Evolutionary conservation across 2,113 vertebrate species (phyloP).

Genomic region (Vanacampus margaritifer): DNA sequence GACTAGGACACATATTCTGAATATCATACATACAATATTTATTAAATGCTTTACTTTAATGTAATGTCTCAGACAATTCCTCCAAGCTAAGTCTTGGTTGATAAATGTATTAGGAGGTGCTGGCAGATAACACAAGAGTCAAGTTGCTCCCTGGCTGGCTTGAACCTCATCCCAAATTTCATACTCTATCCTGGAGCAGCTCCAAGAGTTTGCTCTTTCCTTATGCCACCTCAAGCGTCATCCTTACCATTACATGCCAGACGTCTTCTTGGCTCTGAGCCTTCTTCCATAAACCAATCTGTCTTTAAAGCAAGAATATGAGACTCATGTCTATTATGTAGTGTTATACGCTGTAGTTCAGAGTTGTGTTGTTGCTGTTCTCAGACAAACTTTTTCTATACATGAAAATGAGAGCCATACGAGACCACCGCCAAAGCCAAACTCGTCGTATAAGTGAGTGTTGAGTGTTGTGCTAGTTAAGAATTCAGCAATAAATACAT

Average conservation of each 20-base stretch:
- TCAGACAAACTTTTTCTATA: background rate
- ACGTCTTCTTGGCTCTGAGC: slow-evolving; percentile 56
- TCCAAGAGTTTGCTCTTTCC: slow-evolving; percentile 50
- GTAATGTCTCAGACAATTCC: no score
- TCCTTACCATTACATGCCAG: slow-evolving; percentile 39
- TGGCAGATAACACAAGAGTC: slow-evolving; percentile 43
- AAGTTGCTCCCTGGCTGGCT: slow-evolving; percentile 64
- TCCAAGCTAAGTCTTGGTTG: slow-evolving; percentile 32
- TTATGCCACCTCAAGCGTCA: slow-evolving; percentile 38
- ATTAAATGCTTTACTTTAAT: no score
- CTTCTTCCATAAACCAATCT: slow-evolving; percentile 21
- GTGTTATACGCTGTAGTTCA: background rate
- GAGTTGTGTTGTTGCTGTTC: background rate
- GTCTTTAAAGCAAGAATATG: slow-evolving; percentile 5
- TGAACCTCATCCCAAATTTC: slow-evolving; percentile 68
- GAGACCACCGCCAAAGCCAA: background rate
- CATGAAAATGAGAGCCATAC: background rate
- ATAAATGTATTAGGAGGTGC: slow-evolving; percentile 67
- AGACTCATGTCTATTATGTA: background rate
- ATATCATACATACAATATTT: no score
- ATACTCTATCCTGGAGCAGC: slow-evolving; percentile 63
- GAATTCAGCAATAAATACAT: no score
- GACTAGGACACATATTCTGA: no score
- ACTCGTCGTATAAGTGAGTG: background rate
- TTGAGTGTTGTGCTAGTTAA: background rate